These are phyloP conservation scores for Tolmerus cingulatus DNA, from an alignment of 2,888 invertebrate genomes.

Conservation along the genomic window DNA sequence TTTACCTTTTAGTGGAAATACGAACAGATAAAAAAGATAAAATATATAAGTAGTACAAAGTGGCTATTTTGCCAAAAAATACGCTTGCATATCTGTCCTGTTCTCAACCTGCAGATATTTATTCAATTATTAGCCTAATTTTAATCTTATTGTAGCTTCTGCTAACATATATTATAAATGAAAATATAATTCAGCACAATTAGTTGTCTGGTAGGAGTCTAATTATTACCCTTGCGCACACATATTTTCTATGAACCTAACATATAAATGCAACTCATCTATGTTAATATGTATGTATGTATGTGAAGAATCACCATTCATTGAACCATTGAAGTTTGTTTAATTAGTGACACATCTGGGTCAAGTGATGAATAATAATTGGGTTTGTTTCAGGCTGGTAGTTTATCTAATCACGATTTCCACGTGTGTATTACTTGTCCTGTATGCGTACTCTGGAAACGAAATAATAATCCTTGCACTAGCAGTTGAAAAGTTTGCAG, in stretches of 20 bases:
- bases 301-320: not conserved
- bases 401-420: not conserved
- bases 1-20: no score
- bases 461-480: not conserved
- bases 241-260: not conserved
- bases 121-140: no score
- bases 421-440: not conserved
- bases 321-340: not conserved
- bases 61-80: no score
- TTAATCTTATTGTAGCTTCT: no score
- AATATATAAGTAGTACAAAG: no score
- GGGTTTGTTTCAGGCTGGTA: not conserved
- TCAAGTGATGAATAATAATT: not conserved
- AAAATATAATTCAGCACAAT: not conserved
- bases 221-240: not conserved
- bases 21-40: no score
- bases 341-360: not conserved
- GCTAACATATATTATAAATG: not conserved
- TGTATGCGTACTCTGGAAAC: not conserved
- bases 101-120: no score
- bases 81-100: no score
- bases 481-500: not conserved
- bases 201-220: not conserved
- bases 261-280: not conserved
- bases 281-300: not conserved